Base-by-base conservation (phyloP, 1,140 invertebrate species). In the Macrobrachium nipponense region DNA sequence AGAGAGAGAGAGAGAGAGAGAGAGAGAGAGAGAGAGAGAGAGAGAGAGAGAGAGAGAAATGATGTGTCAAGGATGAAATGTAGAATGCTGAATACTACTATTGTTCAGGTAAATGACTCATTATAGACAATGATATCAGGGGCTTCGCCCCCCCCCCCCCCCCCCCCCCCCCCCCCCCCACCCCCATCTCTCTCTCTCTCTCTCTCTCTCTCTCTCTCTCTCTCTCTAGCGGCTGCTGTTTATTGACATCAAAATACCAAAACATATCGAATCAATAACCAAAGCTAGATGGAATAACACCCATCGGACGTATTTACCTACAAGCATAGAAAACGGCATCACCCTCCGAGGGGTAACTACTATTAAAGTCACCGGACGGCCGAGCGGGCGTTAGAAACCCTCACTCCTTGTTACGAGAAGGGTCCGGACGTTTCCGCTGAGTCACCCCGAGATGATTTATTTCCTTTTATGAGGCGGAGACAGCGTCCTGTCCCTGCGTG, bases 381-480 rank as follows among this genome's bases (percentile, higher is more conserved):
- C 27, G 27, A 36, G 27, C 4, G 27, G 27, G 27, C 27, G 27
- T 36, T 36, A 2, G 27, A 36, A 36, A 36, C 27, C 27, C 27
- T 2, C 27, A 36, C 27, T 36, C 4, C 27, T 36, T 36, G 1
- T 36, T 1, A 36, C 27, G 27, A 36, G 1, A 4, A 36, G 27
- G 27, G 27, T n/a, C 27, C 27, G 27, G 27, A 36, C 27, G 27
- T 36, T 2, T 36, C 44, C 20, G 68, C 68, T 36, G 20, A 11
- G 68, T 72, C 68, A 72, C 27, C 18, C 68, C 36, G 27, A 18
- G 11, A 72, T 72, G 27, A 72, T 72, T 43, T 36, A 36, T 72
- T 72, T 36, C 68, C 68, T 18, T 36, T 72, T 72, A 72, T 72
- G 68, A 72, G 68, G 68, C 27, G 68, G 23, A 72, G 68, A 72